Conservation (phyloP, 2,888 invertebrate species). For the Cheilosia soror region DNA sequence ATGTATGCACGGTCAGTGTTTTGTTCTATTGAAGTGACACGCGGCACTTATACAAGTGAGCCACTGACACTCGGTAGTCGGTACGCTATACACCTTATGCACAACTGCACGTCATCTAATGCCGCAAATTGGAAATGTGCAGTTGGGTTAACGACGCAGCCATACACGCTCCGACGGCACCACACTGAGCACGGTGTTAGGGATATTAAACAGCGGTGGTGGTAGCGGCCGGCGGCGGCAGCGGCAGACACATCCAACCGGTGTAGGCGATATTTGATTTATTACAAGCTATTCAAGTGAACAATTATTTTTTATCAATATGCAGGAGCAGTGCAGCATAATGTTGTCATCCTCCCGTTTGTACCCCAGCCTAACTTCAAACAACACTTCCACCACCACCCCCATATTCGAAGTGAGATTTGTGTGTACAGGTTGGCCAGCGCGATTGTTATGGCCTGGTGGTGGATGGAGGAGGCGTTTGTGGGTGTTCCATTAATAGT, state of each 20-base stretch:
- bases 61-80: slow-evolving; percentile 54
- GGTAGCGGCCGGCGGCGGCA: slow-evolving; percentile 23
- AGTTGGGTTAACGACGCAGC: slow-evolving; percentile 59
- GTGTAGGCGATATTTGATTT: slow-evolving; percentile 75
- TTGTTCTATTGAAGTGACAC: slow-evolving; percentile 71
- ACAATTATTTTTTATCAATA: slow-evolving; percentile 65
- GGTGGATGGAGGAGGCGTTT: slow-evolving; percentile 13
- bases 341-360: slow-evolving; percentile 20
- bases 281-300: slow-evolving; percentile 70
- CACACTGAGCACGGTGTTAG: slow-evolving; percentile 35
- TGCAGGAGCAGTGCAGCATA: slow-evolving; percentile 52
- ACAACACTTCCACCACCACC: slow-evolving; percentile 31
- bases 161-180: slow-evolving; percentile 39
- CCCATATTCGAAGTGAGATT: slow-evolving; percentile 27
- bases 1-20: slow-evolving; percentile 39
- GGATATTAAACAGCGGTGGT: slow-evolving; percentile 55
- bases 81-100: slow-evolving; percentile 21
- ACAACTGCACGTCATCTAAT: slow-evolving; percentile 54
- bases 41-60: slow-evolving; percentile 71
- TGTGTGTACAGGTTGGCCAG: slow-evolving; percentile 58
- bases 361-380: slow-evolving; percentile 12
- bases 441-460: slow-evolving; percentile 9
- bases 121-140: slow-evolving; percentile 69
- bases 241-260: slow-evolving; percentile 47
- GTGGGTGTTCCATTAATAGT: slow-evolving; percentile 71